Evolutionary conservation across 1,140 invertebrate genomes (phyloP).

Genomic region (Eciton burchellii): DNA sequence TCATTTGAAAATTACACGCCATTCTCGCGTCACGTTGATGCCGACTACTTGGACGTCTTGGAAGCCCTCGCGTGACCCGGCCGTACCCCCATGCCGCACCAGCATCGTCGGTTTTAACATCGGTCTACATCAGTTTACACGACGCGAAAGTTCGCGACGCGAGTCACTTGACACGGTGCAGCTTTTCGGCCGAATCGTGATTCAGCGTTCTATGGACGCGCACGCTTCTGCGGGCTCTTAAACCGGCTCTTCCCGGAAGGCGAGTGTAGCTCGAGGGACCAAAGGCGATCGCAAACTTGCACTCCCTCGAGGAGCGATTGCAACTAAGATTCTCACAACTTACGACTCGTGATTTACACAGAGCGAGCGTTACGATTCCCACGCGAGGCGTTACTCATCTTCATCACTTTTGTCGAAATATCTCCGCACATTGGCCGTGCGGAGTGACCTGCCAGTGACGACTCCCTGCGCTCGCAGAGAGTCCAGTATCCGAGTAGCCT

Average conservation of each 20-base stretch:
- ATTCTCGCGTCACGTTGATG: conserved; percentile 64
- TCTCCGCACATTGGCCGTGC: too few species aligned
- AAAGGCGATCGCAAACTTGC: neutral
- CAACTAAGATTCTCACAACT: too few species aligned
- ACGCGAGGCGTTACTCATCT: too few species aligned
- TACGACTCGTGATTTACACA: too few species aligned
- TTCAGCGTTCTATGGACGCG: conserved; percentile 47
- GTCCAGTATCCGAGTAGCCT: neutral
- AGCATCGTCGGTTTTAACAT: conserved; percentile 63
- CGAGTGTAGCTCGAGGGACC: neutral
- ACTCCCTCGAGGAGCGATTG: neutral
- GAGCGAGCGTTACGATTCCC: too few species aligned
- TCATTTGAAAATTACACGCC: conserved; percentile 74
- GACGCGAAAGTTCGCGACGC: conserved; percentile 58
- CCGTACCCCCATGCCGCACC: conserved; percentile 3
- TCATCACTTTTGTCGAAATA: too few species aligned
- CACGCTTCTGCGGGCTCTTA: conserved; percentile 7
- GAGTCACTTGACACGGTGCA: neutral
- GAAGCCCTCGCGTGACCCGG: conserved; percentile 67
- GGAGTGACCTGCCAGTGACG: neutral
- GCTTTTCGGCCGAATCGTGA: conserved; percentile 46
- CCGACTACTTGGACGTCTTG: conserved; percentile 57
- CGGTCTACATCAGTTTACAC: conserved; percentile 67
- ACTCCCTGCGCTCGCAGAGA: too few species aligned
- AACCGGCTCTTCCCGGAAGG: neutral